Conservation (phyloP, 2,888 invertebrate species). For the Patella ulyssiponensis region DNA sequence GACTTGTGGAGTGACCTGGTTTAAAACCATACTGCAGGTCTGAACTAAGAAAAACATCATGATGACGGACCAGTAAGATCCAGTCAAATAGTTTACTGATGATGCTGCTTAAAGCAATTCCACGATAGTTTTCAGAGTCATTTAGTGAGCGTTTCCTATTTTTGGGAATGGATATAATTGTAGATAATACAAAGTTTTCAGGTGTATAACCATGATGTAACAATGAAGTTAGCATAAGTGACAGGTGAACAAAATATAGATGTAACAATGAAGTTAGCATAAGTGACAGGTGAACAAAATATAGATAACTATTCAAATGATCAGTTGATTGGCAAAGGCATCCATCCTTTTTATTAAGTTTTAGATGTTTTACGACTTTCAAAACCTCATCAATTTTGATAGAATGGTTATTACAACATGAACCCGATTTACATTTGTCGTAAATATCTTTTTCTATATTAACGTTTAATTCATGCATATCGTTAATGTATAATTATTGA, state of each 20-base stretch:
- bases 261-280: background rate
- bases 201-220: background rate
- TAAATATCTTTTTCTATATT: background rate
- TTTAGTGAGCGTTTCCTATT: too few relatives aligned
- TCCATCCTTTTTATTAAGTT: background rate
- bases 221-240: background rate
- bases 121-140: too few relatives aligned
- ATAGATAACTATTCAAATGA: background rate
- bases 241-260: background rate
- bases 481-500: background rate
- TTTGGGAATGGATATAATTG: background rate
- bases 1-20: too few relatives aligned
- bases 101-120: too few relatives aligned
- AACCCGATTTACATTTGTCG: background rate
- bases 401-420: background rate
- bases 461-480: background rate
- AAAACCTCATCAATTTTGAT: background rate
- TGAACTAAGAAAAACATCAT: too few relatives aligned
- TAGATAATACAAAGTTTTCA: background rate
- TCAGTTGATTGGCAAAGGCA: background rate
- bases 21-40: too few relatives aligned
- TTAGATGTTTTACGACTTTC: background rate
- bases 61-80: too few relatives aligned
- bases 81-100: too few relatives aligned
- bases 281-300: background rate